A percentile compares a stretch with the other conserved stretches of the same genome.
These are phyloP conservation scores for Wasmannia auropunctata DNA, from an alignment of 1,140 invertebrate genomes.

Conservation along the genomic window DNA sequence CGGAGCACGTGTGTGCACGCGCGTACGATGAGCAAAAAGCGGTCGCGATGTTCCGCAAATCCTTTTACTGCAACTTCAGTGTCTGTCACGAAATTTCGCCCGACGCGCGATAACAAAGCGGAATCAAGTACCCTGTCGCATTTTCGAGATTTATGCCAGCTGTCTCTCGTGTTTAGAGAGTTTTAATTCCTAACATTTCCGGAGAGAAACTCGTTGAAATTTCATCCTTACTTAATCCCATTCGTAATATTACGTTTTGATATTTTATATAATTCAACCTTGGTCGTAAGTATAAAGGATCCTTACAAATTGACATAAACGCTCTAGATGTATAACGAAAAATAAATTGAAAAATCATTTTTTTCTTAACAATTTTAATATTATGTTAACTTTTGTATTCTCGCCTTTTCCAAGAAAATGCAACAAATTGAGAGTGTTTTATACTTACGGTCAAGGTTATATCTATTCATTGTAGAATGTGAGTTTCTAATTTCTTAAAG, in stretches of 20 bases:
- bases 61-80: slow-evolving; percentile 43
- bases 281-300: too few relatives aligned
- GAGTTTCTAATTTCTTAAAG: background rate
- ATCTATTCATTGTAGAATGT: background rate
- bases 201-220: background rate
- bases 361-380: too few relatives aligned
- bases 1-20: background rate
- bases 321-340: too few relatives aligned
- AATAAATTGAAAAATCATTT: too few relatives aligned
- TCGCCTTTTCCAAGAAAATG: too few relatives aligned
- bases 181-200: background rate
- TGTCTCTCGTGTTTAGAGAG: background rate
- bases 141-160: background rate
- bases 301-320: too few relatives aligned
- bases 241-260: background rate
- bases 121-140: background rate
- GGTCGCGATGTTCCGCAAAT: slow-evolving; percentile 12
- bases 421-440: too few relatives aligned
- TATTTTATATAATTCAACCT: background rate
- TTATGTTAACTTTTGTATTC: too few relatives aligned
- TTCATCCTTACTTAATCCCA: background rate
- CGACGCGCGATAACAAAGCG: slow-evolving; percentile 28
- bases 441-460: too few relatives aligned
- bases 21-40: slow-evolving; percentile 30
- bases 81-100: slow-evolving; percentile 39